Evolutionary conservation across 2,888 invertebrate species (phyloP), one percentile per base, ranked within the genome.

Genomic region (Branchipolynoe longqiensis): DNA sequence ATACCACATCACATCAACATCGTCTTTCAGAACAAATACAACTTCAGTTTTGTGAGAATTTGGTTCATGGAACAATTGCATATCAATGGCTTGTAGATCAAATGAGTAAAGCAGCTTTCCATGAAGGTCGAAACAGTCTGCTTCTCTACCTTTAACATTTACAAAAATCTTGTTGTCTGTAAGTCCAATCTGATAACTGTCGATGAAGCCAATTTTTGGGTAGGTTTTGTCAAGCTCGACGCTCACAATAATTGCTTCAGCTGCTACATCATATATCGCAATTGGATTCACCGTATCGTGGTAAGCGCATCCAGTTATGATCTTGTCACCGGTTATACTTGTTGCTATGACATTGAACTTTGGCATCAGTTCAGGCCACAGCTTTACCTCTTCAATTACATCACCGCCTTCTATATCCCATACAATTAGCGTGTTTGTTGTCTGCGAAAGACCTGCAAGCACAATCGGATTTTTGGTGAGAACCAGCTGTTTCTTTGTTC

Each of bases 371-470:
- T 83, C 40, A 41, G 86, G 86, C 22, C 85, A 48, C 0, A 89
- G 56, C 0, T 84, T 41, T 12, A 87, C 73, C 22, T 88, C 86
- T 14, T 88, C 87, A 73, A 90, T 89, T 1, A 91, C 18, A 59
- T 90, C 90, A 14, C 91, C 91, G 64, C 86, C 86, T 1, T 64
- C 74, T 8, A 90, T 56, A 84, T 91, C 90, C 90, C 90, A 90
- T 12, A 90, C 86, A 12, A 90, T 38, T 0, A 91, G 82, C 22
- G 87, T 87, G 84, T 90, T 90, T 8, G 78, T 78, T 0, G 88
- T 85, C 12, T 69, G 59, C 0, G 90, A 88, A 14, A 90, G 81
- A 0, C 88, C 85, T 8, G 88, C 87, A 33, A 90, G 86, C 82
- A 88, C 88, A n/a, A 85, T 69, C 0, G 89, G 88, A 54, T 89